These are phyloP conservation scores for Mustelus asterias DNA, from an alignment of 2,113 vertebrate genomes.

Conservation along the genomic window DNA sequence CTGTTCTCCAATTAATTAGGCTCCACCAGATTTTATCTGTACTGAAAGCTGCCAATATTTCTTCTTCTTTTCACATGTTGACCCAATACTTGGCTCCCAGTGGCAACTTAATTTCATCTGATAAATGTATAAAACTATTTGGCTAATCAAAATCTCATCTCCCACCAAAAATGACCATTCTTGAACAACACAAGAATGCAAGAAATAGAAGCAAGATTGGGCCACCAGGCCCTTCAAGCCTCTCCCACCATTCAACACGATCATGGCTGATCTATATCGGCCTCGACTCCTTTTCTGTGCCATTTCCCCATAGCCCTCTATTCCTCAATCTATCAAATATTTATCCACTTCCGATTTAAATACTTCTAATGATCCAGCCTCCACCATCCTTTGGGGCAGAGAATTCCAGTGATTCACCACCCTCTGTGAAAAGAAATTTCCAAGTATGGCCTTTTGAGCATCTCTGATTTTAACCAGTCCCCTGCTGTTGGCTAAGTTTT, in stretches of 20 bases:
- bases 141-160: not conserved
- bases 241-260: too few relatives aligned
- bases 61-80: not conserved
- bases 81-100: not conserved
- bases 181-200: not conserved
- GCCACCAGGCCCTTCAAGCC: too few relatives aligned
- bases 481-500: not conserved
- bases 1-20: not conserved
- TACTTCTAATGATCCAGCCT: too few relatives aligned
- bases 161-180: not conserved
- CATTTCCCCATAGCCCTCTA: too few relatives aligned
- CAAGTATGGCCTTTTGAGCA: not conserved
- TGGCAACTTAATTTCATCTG: not conserved
- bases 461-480: not conserved
- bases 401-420: too few relatives aligned
- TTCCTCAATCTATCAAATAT: too few relatives aligned
- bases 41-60: not conserved
- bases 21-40: not conserved
- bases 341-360: too few relatives aligned
- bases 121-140: not conserved
- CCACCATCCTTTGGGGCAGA: too few relatives aligned
- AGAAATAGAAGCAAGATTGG: too few relatives aligned
- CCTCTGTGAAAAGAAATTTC: too few relatives aligned
- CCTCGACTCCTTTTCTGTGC: too few relatives aligned
- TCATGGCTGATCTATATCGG: too few relatives aligned